phyloP scores from a whole-genome alignment of 2,888 invertebrate species.

The Pristionchus exspectatus region DNA sequence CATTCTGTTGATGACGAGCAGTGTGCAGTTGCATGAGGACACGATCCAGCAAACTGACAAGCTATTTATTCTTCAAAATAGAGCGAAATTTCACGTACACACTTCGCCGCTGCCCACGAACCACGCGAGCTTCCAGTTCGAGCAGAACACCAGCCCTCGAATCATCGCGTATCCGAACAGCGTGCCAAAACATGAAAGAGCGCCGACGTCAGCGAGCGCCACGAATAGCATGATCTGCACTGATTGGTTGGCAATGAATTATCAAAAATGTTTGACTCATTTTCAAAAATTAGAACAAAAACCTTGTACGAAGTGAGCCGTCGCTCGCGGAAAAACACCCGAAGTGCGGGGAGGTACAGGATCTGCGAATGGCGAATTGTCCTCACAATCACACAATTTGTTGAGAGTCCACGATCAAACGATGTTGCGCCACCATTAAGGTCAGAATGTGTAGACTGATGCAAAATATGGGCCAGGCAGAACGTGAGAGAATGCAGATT shows the following conservation, averaged over 20 bases:
- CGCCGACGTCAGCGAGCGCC: neutral
- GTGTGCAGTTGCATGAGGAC: neutral
- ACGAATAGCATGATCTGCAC: neutral
- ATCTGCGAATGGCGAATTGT: neutral
- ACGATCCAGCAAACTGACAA: neutral
- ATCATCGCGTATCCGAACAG: neutral
- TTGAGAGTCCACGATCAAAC: too few species aligned
- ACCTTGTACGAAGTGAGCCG: neutral
- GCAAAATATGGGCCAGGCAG: too few species aligned
- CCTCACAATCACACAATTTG: too few species aligned
- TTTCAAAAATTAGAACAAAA: too few species aligned
- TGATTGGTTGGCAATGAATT: neutral
- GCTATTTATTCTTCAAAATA: too few species aligned
- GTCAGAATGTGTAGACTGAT: too few species aligned
- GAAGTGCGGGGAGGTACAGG: neutral
- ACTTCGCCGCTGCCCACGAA: neutral
- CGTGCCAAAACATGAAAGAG: neutral
- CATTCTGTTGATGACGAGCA: neutral
- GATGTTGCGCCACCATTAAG: too few species aligned
- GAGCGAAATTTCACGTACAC: too few species aligned
- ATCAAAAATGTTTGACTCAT: too few species aligned
- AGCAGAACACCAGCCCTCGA: neutral
- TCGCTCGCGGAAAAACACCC: neutral
- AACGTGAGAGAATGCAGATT: too few species aligned
- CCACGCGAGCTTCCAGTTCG: neutral